These are phyloP conservation scores for Nomia melanderi DNA, from an alignment of 1,140 invertebrate genomes.

Conservation along the genomic window DNA sequence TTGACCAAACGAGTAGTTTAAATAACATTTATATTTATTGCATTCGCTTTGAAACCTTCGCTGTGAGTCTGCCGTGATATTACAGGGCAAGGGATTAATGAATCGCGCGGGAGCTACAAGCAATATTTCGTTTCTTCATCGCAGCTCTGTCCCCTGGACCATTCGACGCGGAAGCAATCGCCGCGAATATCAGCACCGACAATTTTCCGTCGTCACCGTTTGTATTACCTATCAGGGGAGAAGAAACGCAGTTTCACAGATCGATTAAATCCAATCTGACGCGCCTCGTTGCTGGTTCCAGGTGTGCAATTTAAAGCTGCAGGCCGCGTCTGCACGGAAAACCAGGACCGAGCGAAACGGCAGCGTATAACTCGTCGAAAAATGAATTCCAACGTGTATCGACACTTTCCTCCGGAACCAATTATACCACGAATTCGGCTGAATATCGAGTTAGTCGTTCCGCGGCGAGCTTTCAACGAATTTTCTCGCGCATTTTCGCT, in stretches of 20 bases:
- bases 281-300: not conserved
- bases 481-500: not conserved
- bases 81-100: not conserved
- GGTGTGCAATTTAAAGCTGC: slow-evolving; percentile 19
- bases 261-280: slow-evolving; percentile 47
- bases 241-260: slow-evolving; percentile 31
- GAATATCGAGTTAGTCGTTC: slow-evolving; percentile 15
- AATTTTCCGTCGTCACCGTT: slow-evolving; percentile 40
- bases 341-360: not conserved
- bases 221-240: slow-evolving; percentile 38
- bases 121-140: slow-evolving; percentile 8
- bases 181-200: slow-evolving; percentile 37
- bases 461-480: not conserved
- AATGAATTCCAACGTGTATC: slow-evolving; percentile 25
- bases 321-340: slow-evolving; percentile 8
- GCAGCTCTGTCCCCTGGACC: slow-evolving; percentile 29
- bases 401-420: slow-evolving; percentile 6
- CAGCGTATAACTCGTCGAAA: slow-evolving; percentile 6
- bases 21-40: no score
- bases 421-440: slow-evolving; percentile 13
- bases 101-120: not conserved
- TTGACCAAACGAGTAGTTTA: no score
- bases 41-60: no score
- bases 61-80: not conserved
- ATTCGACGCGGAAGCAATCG: slow-evolving; percentile 40